Base-by-base conservation (phyloP, 35 echinoderm and acorn worm species). In the Holothuria glaberrima region DNA sequence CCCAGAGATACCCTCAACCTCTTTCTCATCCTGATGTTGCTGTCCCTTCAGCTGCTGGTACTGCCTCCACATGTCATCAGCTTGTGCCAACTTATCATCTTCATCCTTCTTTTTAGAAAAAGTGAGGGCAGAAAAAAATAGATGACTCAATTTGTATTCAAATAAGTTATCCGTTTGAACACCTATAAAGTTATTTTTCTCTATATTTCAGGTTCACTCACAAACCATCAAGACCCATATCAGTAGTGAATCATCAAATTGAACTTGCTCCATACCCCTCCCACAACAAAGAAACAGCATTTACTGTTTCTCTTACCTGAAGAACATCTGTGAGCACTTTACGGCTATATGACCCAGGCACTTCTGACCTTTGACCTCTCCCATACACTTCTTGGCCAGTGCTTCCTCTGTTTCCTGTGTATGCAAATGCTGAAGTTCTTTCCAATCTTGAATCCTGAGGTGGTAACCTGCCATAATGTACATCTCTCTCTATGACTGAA, bases 251-350 rank as follows among this genome's bases (percentile, higher is more conserved):
- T n/a, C n/a, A n/a, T n/a, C n/a, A n/a, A n/a, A n/a, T n/a, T n/a
- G n/a, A n/a, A n/a, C n/a, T n/a, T n/a, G n/a, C n/a, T n/a, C n/a
- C n/a, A n/a, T n/a, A n/a, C n/a, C n/a, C n/a, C n/a, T n/a, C n/a
- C n/a, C n/a, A n/a, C n/a, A n/a, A n/a, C n/a, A n/a, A n/a, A n/a
- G n/a, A n/a, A n/a, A n/a, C n/a, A n/a, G n/a, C n/a, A 41, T 7
- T 41, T 7, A 41, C 2, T 41, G 36, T 41, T 68, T 30, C 30
- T 46, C 71, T 63, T 68, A 96, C 94, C 86, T 90, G 86, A 21
- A 97, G 88, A 22, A 93, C 91, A 33, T 94, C 86, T 28, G 94
- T 86, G 21, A 94, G 89, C 19, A 94, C 95, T 69, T 94, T 69
- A 69, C 92, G 92, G 89, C 89, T 94, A 69, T 94, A 94, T 13